Percentiles rank a stretch among this genome's conserved stretches.
Conservation (phyloP, 92 coral and sea anemone species). For the Epizoanthus rinbou region DNA sequence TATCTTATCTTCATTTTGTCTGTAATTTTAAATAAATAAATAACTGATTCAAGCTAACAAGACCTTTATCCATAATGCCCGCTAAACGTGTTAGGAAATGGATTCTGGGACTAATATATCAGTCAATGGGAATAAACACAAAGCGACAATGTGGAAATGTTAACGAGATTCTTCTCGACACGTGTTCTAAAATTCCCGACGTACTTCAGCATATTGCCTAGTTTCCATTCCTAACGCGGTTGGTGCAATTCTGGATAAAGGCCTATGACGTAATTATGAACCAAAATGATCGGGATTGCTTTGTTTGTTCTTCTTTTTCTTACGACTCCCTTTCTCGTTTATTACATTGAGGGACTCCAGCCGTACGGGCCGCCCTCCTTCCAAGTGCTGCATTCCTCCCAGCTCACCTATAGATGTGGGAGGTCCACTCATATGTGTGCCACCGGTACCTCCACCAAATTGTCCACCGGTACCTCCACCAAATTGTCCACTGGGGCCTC, state of each 20-base stretch:
- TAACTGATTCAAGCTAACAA: not conserved
- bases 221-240: not conserved
- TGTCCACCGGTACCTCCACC: slow-evolving; percentile 5
- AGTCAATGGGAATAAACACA: not conserved
- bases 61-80: not conserved
- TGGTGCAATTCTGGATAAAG: too few relatives aligned
- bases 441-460: slow-evolving; percentile 11
- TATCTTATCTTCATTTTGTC: not conserved
- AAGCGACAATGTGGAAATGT: not conserved
- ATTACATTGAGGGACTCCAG: slow-evolving; percentile 84
- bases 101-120: too few relatives aligned
- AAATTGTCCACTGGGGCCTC: slow-evolving; percentile 20
- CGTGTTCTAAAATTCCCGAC: not conserved
- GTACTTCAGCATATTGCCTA: too few relatives aligned
- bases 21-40: slow-evolving; percentile 1
- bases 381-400: slow-evolving; percentile 39
- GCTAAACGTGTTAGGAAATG: too few relatives aligned
- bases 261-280: slow-evolving; percentile 1
- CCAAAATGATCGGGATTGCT: slow-evolving; percentile 41
- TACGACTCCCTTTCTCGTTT: slow-evolving; percentile 72
- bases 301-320: slow-evolving; percentile 79
- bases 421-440: slow-evolving; percentile 17
- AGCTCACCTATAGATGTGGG: slow-evolving; percentile 17
- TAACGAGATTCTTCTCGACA: not conserved
- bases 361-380: slow-evolving; percentile 76